These are phyloP conservation scores for Nebria salina DNA, from an alignment of 2,888 invertebrate genomes.

Conservation along the genomic window DNA sequence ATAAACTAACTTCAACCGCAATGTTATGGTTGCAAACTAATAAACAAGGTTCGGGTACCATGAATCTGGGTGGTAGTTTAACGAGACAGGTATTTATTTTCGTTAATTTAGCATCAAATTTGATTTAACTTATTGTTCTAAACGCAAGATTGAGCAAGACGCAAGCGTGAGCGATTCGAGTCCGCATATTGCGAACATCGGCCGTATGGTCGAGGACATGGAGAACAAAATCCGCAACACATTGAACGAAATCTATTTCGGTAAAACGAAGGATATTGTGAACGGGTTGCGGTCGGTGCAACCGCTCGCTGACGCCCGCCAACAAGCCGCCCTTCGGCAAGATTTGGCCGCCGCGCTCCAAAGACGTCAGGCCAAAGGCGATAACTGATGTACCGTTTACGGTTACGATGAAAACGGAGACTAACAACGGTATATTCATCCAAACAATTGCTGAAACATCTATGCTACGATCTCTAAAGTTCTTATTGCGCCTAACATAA, in stretches of 20 bases:
- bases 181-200: constrained; percentile 98
- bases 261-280: constrained; percentile 98
- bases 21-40: constrained; percentile 99
- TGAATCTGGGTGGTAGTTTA: constrained; percentile 98
- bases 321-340: constrained; percentile 85
- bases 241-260: constrained; percentile 98
- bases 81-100: constrained; percentile 83
- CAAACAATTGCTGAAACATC: not conserved
- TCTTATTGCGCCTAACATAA: constrained; percentile 30
- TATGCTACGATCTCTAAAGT: constrained; percentile 20
- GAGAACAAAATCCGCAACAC: constrained; percentile 99
- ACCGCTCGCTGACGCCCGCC: constrained; percentile 83
- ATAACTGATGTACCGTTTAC: constrained; percentile 58
- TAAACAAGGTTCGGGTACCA: constrained; percentile 95
- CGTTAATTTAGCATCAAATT: not conserved
- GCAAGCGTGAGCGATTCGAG: constrained; percentile 89
- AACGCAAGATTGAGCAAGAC: constrained; percentile 86
- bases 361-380: constrained; percentile 78
- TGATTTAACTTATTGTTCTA: not conserved
- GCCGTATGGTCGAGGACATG: constrained; percentile 99
- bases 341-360: constrained; percentile 86
- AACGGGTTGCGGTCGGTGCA: constrained; percentile 89
- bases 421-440: constrained; percentile 18
- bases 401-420: constrained; percentile 37
- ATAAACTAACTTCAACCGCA: constrained; percentile 98